Conservation (phyloP, 2,797 vertebrate species). For the Dromococcyx pavoninus region DNA sequence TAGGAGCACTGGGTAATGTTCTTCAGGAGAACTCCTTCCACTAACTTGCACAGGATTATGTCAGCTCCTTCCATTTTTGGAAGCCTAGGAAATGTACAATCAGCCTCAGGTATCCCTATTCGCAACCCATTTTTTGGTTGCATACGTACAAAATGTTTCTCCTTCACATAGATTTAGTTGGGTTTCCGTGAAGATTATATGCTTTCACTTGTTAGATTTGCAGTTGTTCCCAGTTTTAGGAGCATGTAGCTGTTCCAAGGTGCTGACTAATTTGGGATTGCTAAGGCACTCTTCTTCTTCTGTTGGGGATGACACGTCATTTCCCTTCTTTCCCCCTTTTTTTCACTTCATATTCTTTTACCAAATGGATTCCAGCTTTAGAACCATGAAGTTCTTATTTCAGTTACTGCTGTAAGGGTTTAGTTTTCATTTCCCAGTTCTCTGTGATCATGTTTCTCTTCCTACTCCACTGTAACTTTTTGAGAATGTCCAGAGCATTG, state of each 20-base stretch:
- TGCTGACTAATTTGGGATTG: not conserved
- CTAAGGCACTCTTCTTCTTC: not conserved
- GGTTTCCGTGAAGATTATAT: not conserved
- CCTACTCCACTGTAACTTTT: not conserved
- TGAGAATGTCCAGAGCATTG: not conserved
- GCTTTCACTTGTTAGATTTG: not conserved
- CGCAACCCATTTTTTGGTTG: not conserved
- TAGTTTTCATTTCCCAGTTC: not conserved
- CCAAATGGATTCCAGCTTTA: not conserved
- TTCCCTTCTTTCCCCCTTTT: fast-evolving
- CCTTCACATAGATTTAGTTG: not conserved
- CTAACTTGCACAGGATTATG: not conserved
- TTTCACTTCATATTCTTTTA: not conserved
- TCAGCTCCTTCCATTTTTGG: not conserved
- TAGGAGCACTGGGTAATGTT: not conserved
- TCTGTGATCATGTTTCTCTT: not conserved
- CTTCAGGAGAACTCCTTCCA: not conserved
- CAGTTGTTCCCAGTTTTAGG: not conserved
- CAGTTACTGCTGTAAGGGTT: not conserved
- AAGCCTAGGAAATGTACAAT: not conserved
- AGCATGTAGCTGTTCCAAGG: not conserved
- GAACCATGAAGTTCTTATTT: not conserved
- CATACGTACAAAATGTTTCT: not conserved
- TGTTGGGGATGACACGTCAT: not conserved
- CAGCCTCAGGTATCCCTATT: not conserved